Percentiles rank a stretch among this genome's conserved stretches.
Conservation (phyloP, 2,113 vertebrate genomes). For the Pelodiscus sinensis region DNA sequence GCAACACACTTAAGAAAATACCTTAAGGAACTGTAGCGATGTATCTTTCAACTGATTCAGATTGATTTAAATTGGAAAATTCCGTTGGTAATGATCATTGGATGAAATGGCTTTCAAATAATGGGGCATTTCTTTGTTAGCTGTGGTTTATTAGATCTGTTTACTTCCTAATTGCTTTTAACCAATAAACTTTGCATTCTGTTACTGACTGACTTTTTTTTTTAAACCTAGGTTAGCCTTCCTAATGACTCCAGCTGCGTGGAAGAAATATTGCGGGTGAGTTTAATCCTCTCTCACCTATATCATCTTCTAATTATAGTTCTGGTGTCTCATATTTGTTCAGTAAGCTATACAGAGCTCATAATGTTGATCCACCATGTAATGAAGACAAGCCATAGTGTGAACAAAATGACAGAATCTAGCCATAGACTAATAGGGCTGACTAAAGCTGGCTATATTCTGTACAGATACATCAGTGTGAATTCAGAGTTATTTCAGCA, state of each 20-base stretch:
- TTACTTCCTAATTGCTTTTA: conserved; percentile 8
- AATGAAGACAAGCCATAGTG: too few species aligned
- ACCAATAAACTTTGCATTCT: conserved; percentile 35
- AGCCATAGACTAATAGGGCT: not conserved
- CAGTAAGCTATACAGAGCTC: not conserved
- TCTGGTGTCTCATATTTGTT: conserved; percentile 13
- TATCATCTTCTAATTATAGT: conserved; percentile 37
- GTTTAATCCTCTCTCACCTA: conserved; percentile 70
- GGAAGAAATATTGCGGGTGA: conserved; percentile 96
- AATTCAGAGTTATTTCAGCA: not conserved
- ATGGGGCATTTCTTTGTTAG: not conserved
- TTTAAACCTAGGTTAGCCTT: conserved; percentile 88
- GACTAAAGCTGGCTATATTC: not conserved
- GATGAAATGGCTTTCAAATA: conserved; percentile 35
- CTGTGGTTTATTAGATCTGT: conserved; percentile 9
- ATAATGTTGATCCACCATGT: not conserved
- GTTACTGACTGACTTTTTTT: conserved; percentile 42
- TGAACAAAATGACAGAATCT: not conserved
- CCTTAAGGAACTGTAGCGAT: conserved; percentile 10
- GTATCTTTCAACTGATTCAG: conserved; percentile 41
- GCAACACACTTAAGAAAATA: not conserved
- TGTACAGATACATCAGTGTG: not conserved
- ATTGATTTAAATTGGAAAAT: conserved; percentile 51
- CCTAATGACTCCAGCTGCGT: conserved; percentile 95
- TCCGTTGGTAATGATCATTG: conserved; percentile 5